Base-by-base conservation (phyloP, 2,797 vertebrate species). In the Myoxocephalus aenaeus region DNA sequence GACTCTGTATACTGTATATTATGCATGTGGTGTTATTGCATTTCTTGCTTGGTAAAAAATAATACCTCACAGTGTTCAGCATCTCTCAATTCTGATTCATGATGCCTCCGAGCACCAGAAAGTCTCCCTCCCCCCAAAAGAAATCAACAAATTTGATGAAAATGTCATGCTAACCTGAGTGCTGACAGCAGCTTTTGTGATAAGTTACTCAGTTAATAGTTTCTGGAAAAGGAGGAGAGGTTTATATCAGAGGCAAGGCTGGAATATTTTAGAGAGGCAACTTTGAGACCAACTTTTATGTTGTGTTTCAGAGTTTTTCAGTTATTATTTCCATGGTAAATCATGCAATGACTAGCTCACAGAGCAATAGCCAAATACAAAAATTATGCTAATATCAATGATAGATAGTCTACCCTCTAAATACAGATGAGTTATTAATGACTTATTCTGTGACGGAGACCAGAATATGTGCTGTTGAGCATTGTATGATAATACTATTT, bases 131-230 rank as follows among this genome's bases (percentile, higher is more conserved):
- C 3, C 9, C n/a, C 18, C 42, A n/a, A 25, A 79, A 34, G 7
- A 75, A 67, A 81, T 72, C 7, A 42, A 50, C 18, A 70, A 54
- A 77, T 63, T 54, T 86, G 76, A 85, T 86, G 58, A 75, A 86
- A 90, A 80, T 83, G 75, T 81, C 82, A 86, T 29, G 53, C 53
- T 70, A 79, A 87, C 82, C 81, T 73, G 68, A 64, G 50, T 38
- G 36, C 72, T 54, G 68, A 40, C 77, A 72, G 73, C 64, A 51
- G 72, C 65, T 65, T 70, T 53, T 68, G 68, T 74, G 73, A 65
- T 38, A 22, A 78, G 74, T 70, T 65, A 27, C 27, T 48, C 40
- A 65, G 72, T 59, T 72, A 75, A 77, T 79, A 62, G 17, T 59
- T 73, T 75, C 56, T 54, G 58, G 25, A 32, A 72, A 56, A 57